Evolutionary conservation across 2,797 vertebrate genomes (phyloP).

Genomic region (Coluber constrictor): DNA sequence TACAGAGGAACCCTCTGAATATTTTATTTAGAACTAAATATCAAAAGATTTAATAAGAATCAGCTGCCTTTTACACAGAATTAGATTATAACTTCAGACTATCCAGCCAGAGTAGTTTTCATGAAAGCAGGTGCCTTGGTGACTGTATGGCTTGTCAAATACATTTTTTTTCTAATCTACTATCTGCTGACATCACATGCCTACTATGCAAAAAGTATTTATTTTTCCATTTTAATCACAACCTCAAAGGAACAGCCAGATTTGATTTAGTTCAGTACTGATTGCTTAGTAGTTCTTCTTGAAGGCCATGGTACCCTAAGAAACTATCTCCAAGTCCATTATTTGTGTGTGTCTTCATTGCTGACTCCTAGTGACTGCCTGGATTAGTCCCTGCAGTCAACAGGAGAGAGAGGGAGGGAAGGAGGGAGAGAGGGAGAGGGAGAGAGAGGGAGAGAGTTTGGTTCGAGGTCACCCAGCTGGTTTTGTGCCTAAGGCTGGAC

Average conservation of each 20-base stretch:
- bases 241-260: background rate
- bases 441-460: background rate
- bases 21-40: background rate
- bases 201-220: background rate
- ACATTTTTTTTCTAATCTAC: background rate
- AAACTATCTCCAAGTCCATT: background rate
- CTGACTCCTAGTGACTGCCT: background rate
- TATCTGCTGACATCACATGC: background rate
- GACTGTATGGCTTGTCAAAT: background rate
- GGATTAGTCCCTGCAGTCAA: background rate
- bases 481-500: background rate
- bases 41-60: background rate
- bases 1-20: background rate
- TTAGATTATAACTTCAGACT: background rate
- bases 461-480: background rate
- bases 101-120: background rate
- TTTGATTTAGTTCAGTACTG: background rate
- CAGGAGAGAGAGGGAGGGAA: no score
- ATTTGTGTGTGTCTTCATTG: background rate
- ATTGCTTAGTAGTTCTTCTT: background rate
- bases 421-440: no score
- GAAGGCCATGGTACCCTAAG: background rate
- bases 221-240: background rate
- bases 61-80: background rate
- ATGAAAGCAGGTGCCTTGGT: background rate